phyloP scores from a whole-genome alignment of 2,797 vertebrate genomes.

The Amblyopsis hoosieri region DNA sequence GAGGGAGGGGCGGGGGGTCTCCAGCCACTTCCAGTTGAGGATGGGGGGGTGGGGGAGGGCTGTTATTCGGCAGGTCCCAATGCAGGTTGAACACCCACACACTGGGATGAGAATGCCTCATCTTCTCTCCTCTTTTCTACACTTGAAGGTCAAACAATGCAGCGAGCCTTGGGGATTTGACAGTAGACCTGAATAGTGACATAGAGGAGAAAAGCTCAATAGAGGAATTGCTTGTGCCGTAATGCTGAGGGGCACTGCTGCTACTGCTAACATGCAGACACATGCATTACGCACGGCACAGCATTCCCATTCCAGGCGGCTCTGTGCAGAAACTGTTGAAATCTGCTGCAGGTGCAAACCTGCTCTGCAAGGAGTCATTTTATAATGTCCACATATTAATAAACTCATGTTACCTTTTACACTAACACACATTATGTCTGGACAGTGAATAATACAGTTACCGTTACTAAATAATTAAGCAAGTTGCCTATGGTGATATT shows the following conservation, averaged over 20 bases:
- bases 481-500: conserved; percentile 28
- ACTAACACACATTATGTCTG: conserved; percentile 6
- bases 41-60: conserved; percentile 39
- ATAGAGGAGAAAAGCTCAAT: conserved; percentile 43
- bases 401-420: conserved; percentile 25
- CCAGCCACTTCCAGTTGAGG: not conserved
- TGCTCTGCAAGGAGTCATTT: conserved; percentile 21
- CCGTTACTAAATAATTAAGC: conserved; percentile 40
- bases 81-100: conserved; percentile 56
- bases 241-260: conserved; percentile 43
- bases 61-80: conserved; percentile 66
- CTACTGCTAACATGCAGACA: conserved; percentile 28
- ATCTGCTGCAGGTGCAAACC: conserved; percentile 44
- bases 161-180: conserved; percentile 47
- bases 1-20: conserved; percentile 39
- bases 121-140: conserved; percentile 28
- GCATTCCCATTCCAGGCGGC: conserved; percentile 69
- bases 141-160: conserved; percentile 71
- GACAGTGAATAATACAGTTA: conserved; percentile 6
- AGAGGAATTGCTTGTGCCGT: conserved; percentile 50
- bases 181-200: conserved; percentile 41
- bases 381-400: conserved; percentile 15
- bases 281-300: conserved; percentile 50
- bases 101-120: conserved; percentile 41
- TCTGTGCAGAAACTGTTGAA: conserved; percentile 50